Evolutionary conservation across 2,797 vertebrate species (phyloP), one percentile per base, ranked within the genome.

Genomic region (Eulemur albifrons): DNA sequence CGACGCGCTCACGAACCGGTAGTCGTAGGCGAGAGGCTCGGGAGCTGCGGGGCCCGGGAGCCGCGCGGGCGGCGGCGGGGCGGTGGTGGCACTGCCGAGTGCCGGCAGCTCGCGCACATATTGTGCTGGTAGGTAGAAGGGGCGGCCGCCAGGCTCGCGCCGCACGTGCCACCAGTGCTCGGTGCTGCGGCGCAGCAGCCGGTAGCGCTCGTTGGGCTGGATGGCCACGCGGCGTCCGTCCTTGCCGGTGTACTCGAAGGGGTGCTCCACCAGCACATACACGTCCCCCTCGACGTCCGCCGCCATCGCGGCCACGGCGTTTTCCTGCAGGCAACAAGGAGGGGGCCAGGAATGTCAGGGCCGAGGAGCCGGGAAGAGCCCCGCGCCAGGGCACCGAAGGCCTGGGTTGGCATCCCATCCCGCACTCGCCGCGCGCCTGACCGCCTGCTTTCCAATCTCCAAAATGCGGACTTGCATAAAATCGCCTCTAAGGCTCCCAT

Each of bases 131-230:
- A 99, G 98, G 95, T 99, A 99, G 97, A 99, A 99, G 57, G 99
- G 98, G 15, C 98, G 98, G 1, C 98, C 10, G 32, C 97, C 96
- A 43, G 98, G 90, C 97, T 98, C 96, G 38, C 97, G 90, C 80
- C 97, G 96, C 90, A 99, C 99, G 18, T 99, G 98, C 99, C 99
- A 99, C 99, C 99, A 99, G 96, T 99, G 98, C 72, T 98, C 98
- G 1, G 98, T 99, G 88, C 98, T 99, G 54, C 98, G 97, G 21
- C 98, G 98, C 67, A 99, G 97, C 40, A 99, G 98, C 14, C 98
- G 93, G 18, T 99, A 99, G 94, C 98, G 98, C 97, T 99, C 99
- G 21, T 99, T 98, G 48, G 99, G 99, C 48, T 98, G 98, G 95
- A 99, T 99, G 96, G 98, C 97, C 5, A 99, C 96, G 38, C 98